Conservation (phyloP, 1,140 invertebrate species). For the Calycopis cecrops region DNA sequence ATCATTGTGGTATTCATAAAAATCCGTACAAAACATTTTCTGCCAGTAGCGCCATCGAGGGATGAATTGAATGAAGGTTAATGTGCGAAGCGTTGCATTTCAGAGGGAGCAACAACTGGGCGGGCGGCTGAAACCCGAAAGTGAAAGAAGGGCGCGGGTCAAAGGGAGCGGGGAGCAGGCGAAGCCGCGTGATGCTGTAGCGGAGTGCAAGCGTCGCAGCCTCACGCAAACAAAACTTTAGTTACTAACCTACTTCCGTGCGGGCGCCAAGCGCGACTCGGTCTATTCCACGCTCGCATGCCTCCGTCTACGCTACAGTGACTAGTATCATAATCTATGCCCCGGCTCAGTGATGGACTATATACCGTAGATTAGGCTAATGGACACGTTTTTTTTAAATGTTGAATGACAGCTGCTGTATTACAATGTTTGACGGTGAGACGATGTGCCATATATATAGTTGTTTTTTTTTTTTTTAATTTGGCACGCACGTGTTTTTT, state of each 20-base stretch:
- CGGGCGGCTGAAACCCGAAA: slow-evolving; percentile 41
- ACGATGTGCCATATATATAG: slow-evolving; percentile 57
- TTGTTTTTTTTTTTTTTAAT: slow-evolving; percentile 53
- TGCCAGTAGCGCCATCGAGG: background rate
- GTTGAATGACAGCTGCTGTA: slow-evolving; percentile 45
- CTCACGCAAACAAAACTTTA: slow-evolving; percentile 74
- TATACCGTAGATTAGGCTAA: slow-evolving; percentile 36
- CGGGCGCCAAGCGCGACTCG: slow-evolving; percentile 62
- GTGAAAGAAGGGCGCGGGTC: slow-evolving; percentile 45
- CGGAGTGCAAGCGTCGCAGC: slow-evolving; percentile 66
- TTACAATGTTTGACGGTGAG: slow-evolving; percentile 73
- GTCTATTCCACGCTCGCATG: slow-evolving; percentile 39
- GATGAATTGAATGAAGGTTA: slow-evolving; percentile 30
- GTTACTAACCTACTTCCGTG: slow-evolving; percentile 74
- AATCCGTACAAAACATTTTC: slow-evolving; percentile 7
- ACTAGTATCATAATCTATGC: slow-evolving; percentile 39
- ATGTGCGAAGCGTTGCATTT: slow-evolving; percentile 30
- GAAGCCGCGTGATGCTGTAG: slow-evolving; percentile 43
- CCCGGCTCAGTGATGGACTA: slow-evolving; percentile 60
- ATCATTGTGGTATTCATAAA: background rate
- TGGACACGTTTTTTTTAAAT: slow-evolving; percentile 36
- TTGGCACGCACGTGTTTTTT: slow-evolving; percentile 51
- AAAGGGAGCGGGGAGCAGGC: slow-evolving; percentile 32
- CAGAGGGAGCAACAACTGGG: slow-evolving; percentile 40
- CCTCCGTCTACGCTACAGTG: too few relatives aligned